Evolutionary conservation across 2,888 invertebrate species (phyloP), one percentile per base, ranked within the genome.

Genomic region (Epinotia demarniana): DNA sequence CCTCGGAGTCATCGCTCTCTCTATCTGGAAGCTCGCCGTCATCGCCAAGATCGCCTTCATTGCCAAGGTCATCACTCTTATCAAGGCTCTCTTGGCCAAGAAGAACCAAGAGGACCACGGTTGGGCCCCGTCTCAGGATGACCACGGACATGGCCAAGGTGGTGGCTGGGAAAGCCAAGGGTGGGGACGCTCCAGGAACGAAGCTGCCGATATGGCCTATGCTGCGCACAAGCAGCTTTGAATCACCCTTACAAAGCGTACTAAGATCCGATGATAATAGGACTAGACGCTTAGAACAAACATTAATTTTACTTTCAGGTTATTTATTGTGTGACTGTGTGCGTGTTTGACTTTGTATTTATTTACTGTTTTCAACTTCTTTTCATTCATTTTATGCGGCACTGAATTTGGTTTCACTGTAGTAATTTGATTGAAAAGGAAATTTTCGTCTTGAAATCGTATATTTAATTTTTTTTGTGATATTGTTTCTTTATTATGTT

Each of bases 21-120:
- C 97, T 67, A 94, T 97, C 69, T 91, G 95, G 86, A 97, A 97
- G 89, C 95, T 97, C 72, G 94, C 97, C 23, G 84, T 97, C 69
- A 93, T 97, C 58, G 96, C 97, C 81, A 97, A 97, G 92, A 94
- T 97, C 67, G 97, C 97, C 0, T 95, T 97, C 79, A 87, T 94
- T 58, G 88, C 90, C 80, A 93, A 93, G 78, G 78, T 90, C 12
- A 86, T 93, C 46, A 84, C 88, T 1, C 82, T 92, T 77, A 83
- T 93, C 81, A 93, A 93, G 81, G 86, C 85, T 13, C 85, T 93
- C 2, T 79, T 93, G n/a, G 87, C 89, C n/a, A 93, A 93, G 84
- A 93, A 93, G 78, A 84, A 90, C 60, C 64, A 81, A 2, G 88
- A 91, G 68, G 89, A 92, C 13, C 84, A 87, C 70, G 84, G 84